Conservation (phyloP, 2,888 invertebrate species). For the Cyrtodaria siliqua region DNA sequence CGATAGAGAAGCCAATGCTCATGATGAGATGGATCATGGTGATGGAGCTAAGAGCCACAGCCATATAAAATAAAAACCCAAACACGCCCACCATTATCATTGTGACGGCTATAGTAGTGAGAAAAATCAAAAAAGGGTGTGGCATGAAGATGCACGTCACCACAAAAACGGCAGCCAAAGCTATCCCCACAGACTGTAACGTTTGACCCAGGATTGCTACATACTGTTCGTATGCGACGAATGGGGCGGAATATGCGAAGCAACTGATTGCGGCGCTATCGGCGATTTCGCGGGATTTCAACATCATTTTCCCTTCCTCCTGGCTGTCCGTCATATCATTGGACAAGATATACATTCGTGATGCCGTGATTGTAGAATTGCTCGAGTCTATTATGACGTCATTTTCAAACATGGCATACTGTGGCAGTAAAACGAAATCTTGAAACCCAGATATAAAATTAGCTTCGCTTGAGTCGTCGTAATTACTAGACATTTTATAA, state of each 20-base stretch:
- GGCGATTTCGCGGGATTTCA: conserved; percentile 69
- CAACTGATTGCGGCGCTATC: conserved; percentile 64
- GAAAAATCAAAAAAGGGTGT: conserved; percentile 71
- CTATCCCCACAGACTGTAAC: conserved; percentile 75
- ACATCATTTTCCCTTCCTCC: conserved; percentile 74
- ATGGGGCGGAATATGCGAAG: conserved; percentile 69
- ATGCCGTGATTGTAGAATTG: conserved; percentile 88
- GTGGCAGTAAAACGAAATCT: conserved; percentile 27
- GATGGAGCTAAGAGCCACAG: conserved; percentile 74
- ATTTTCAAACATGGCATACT: conserved; percentile 53
- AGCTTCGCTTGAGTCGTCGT: conserved; percentile 18
- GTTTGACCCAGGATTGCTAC: conserved; percentile 76
- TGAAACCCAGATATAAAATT: conserved; percentile 30
- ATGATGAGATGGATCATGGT: conserved; percentile 81
- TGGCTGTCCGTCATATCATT: conserved; percentile 94
- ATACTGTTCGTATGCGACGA: conserved; percentile 79
- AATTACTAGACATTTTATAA: conserved; percentile 18
- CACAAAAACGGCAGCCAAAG: conserved; percentile 75
- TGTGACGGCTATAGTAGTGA: conserved; percentile 72
- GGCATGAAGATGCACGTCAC: conserved; percentile 79
- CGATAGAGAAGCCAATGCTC: conserved; percentile 80
- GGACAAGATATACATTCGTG: conserved; percentile 95
- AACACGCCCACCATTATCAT: conserved; percentile 79
- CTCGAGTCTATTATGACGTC: conserved; percentile 64
- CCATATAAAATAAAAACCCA: conserved; percentile 70